Conservation (phyloP, 2,888 invertebrate genomes). For the Nomada fucata region DNA sequence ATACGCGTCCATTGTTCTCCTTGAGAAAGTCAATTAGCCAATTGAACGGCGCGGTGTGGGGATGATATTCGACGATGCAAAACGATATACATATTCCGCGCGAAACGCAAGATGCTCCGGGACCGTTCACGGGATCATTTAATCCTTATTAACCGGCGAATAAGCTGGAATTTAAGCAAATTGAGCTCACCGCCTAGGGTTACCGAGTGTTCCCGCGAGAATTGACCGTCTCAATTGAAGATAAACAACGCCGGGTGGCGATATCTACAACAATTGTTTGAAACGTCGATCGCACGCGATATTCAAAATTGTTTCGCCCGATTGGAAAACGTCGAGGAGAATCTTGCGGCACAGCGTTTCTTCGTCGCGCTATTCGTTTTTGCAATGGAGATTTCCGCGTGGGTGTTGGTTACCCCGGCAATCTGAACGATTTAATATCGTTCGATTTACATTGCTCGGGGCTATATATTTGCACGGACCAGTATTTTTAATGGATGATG, state of each 20-base stretch:
- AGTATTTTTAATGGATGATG: too few species aligned
- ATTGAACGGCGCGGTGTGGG: constrained; percentile 24
- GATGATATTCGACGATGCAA: constrained; percentile 25
- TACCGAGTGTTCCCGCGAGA: constrained; percentile 41
- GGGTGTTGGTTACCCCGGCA: too few species aligned
- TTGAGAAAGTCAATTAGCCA: constrained; percentile 54
- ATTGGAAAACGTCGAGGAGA: background rate
- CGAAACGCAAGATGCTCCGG: constrained; percentile 57
- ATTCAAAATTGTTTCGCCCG: constrained; percentile 10
- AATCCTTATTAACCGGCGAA: constrained; percentile 64
- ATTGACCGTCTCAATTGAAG: constrained; percentile 60
- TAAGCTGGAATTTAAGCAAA: constrained; percentile 62
- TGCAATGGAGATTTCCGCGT: background rate
- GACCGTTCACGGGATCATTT: constrained; percentile 63
- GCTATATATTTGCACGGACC: too few species aligned
- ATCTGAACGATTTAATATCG: too few species aligned
- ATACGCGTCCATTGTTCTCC: constrained; percentile 35
- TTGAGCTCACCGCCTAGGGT: constrained; percentile 46
- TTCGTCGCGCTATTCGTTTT: background rate
- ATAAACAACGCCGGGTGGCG: constrained; percentile 34
- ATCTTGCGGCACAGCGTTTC: background rate
- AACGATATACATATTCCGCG: constrained; percentile 39
- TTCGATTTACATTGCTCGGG: too few species aligned
- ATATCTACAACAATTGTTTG: constrained; percentile 38
- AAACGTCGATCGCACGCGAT: constrained; percentile 24